A percentile compares a stretch with the other conserved stretches of the same genome.
These are phyloP conservation scores for Nymphalis urticae DNA, from an alignment of 2,888 invertebrate genomes.

Conservation along the genomic window DNA sequence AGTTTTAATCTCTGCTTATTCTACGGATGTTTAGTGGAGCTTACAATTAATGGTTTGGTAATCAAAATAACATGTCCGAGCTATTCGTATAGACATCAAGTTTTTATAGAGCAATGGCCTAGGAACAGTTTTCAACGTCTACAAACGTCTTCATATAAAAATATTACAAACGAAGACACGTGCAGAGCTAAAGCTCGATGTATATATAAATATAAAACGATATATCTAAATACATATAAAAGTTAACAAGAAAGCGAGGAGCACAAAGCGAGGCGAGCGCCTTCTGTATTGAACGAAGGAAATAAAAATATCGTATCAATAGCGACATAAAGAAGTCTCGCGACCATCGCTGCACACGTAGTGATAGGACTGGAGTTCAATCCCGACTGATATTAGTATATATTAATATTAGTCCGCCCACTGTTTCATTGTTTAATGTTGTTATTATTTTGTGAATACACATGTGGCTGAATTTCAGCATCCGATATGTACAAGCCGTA, in stretches of 20 bases:
- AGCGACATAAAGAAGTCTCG: slow-evolving; percentile 61
- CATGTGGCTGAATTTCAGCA: no score
- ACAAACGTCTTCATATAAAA: background rate
- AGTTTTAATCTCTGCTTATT: no score
- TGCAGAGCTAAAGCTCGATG: background rate
- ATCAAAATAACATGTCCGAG: no score
- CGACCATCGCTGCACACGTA: slow-evolving; percentile 26
- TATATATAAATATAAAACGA: slow-evolving; percentile 4
- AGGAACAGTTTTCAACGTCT: no score
- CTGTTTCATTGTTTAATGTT: no score
- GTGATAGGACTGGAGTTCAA: slow-evolving; percentile 5
- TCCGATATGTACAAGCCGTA: no score
- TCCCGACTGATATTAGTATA: slow-evolving; percentile 23
- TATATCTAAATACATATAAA: slow-evolving; percentile 20
- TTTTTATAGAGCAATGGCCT: no score
- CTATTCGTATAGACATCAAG: no score
- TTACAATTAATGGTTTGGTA: no score
- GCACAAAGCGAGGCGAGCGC: slow-evolving; percentile 38
- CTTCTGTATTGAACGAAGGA: slow-evolving; percentile 60
- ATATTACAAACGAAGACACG: background rate
- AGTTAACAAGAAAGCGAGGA: slow-evolving; percentile 19
- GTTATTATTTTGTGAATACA: no score
- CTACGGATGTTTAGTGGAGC: no score
- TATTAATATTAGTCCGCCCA: background rate
- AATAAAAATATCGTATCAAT: slow-evolving; percentile 79